Conservation (phyloP, 2,113 vertebrate genomes). For the Pseudonaja textilis region DNA sequence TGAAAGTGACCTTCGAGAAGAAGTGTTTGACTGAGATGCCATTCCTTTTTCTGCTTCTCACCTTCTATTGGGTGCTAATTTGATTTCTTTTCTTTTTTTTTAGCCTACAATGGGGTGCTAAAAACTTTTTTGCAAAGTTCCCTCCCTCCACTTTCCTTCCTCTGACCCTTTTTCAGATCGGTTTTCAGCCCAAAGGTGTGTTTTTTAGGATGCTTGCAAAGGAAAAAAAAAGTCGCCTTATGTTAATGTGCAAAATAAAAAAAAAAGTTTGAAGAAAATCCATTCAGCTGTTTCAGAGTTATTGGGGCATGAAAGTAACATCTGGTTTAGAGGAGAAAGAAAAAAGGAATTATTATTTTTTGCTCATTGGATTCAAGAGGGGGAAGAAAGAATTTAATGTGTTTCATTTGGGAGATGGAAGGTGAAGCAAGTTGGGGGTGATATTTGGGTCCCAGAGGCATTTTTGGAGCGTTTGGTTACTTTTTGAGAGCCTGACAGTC, state of each 20-base stretch:
- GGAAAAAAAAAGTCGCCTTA: background rate
- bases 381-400: slow-evolving; percentile 23
- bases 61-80: slow-evolving; percentile 11
- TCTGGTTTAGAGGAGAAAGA: slow-evolving; percentile 55
- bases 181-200: slow-evolving; percentile 59
- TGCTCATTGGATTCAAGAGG: slow-evolving; percentile 52
- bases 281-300: slow-evolving; percentile 57
- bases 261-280: slow-evolving; percentile 58
- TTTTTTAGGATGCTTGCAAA: background rate
- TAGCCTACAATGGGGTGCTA: slow-evolving; percentile 50
- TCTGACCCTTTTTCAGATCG: slow-evolving; percentile 52
- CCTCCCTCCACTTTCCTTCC: slow-evolving; percentile 4
- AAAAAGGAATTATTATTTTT: slow-evolving; percentile 42
- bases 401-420: slow-evolving; percentile 41
- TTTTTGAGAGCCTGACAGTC: background rate
- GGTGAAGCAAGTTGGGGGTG: background rate
- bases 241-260: background rate
- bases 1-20: background rate
- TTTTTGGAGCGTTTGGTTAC: background rate
- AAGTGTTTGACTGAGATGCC: background rate
- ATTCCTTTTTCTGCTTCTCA: background rate
- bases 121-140: slow-evolving; percentile 45
- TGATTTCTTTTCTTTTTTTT: slow-evolving; percentile 27
- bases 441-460: background rate
- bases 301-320: slow-evolving; percentile 64